Evolutionary conservation across 1,140 invertebrate species (phyloP), one percentile per base, ranked within the genome.

Genomic region (Rhynchophorus ferrugineus): DNA sequence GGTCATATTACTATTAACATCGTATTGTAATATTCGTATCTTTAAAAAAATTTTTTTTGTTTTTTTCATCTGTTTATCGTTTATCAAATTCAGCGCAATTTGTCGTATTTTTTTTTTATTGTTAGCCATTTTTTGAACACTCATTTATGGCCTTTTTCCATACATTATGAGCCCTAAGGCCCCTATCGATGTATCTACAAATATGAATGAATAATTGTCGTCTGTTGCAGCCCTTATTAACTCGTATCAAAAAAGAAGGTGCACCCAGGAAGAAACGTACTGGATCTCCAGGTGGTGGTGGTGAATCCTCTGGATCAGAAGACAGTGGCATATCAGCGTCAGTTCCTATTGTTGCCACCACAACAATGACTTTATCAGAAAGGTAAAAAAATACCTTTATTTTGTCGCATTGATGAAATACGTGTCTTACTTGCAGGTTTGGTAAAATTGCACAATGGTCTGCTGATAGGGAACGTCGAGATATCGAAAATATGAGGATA

Each of bases 381-480:
- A 75, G 89, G 51, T 53, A 49, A 29, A 5, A n/a, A n/a, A n/a
- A n/a, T n/a, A n/a, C n/a, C n/a, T n/a, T n/a, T n/a, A n/a, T n/a
- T n/a, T n/a, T n/a, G n/a, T n/a, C n/a, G n/a, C n/a, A n/a, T n/a
- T n/a, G n/a, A n/a, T n/a, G n/a, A n/a, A n/a, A n/a, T n/a, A n/a
- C n/a, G n/a, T n/a, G n/a, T n/a, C n/a, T n/a, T 38, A 38, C 1
- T 38, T 50, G 20, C 18, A 53, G 51, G 19, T 91, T 91, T 71
- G 88, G 88, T 53, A 90, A 90, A 75, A 89, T 92, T 80, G 88
- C 88, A 34, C 88, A 92, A 62, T 89, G 87, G 84, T 82, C 78
- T 49, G 83, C 86, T 2, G 88, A 89, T 72, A 73, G 84, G 9
- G 78, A 78, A 47, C 77, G 79, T 56, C 71, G 87, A 49, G 85